phyloP scores from a whole-genome alignment of 2,888 invertebrate genomes.

The Piscicola geometra region DNA sequence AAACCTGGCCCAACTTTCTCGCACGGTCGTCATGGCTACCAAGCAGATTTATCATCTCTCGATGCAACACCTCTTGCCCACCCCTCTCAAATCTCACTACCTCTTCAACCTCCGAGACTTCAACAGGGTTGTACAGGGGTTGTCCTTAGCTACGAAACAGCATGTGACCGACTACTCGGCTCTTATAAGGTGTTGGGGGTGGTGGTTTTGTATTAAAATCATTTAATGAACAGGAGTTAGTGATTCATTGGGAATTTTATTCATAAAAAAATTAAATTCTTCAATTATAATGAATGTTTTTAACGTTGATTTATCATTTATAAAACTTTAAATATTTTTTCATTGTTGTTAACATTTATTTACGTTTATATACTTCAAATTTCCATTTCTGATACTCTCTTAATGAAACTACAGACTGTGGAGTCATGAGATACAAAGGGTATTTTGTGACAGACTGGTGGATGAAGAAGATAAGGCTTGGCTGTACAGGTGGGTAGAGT shows the following conservation, averaged over 20 bases:
- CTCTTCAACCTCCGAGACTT: conserved; percentile 64
- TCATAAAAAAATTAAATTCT: not conserved
- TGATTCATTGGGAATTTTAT: no score
- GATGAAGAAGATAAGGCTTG: conserved; percentile 68
- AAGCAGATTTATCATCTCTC: conserved; percentile 55
- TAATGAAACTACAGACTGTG: conserved; percentile 61
- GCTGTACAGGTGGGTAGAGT: conserved; percentile 62
- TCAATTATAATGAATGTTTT: not conserved
- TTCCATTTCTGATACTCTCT: no score
- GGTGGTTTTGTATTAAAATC: not conserved
- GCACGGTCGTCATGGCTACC: conserved; percentile 56
- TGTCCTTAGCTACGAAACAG: conserved; percentile 76
- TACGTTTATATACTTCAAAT: no score
- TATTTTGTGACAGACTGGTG: conserved; percentile 73
- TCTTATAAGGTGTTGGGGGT: conserved; percentile 50
- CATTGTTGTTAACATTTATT: conserved; percentile 30
- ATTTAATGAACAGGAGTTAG: no score
- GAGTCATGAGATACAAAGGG: conserved; percentile 79
- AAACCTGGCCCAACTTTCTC: conserved; percentile 57
- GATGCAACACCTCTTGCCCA: conserved; percentile 54
- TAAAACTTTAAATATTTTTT: not conserved
- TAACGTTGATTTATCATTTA: not conserved
- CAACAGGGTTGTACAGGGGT: conserved; percentile 70
- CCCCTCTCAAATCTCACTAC: conserved; percentile 62
- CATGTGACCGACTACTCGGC: conserved; percentile 58